A percentile compares a stretch with the other conserved stretches of the same genome.
These are phyloP conservation scores for Liodrosophila aerea DNA, from an alignment of 2,888 invertebrate species.

Conservation along the genomic window DNA sequence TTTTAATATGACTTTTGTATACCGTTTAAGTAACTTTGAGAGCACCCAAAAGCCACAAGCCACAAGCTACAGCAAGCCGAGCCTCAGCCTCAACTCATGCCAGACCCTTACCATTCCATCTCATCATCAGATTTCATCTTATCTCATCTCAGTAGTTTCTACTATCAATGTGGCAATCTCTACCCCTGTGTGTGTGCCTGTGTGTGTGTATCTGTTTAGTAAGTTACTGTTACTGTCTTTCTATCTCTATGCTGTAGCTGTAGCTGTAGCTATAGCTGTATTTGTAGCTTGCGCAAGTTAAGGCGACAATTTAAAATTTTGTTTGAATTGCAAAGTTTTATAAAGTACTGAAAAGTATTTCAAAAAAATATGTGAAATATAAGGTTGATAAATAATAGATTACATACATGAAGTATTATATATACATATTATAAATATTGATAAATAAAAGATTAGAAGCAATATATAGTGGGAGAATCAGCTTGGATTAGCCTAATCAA, in stretches of 20 bases:
- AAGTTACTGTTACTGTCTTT: slow-evolving; percentile 10
- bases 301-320: slow-evolving; percentile 25
- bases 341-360: no score
- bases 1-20: slow-evolving; percentile 74
- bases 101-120: slow-evolving; percentile 19
- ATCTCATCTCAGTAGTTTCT: slow-evolving; percentile 15
- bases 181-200: slow-evolving; percentile 5
- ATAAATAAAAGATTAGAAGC: no score
- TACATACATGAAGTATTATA: no score
- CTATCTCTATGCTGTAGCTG: slow-evolving; percentile 2
- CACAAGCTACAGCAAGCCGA: slow-evolving; percentile 4
- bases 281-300: slow-evolving; percentile 43
- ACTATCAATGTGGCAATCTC: slow-evolving; percentile 26
- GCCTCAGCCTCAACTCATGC: slow-evolving; percentile 18
- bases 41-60: slow-evolving; percentile 29
- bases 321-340: no score
- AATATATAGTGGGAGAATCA: no score
- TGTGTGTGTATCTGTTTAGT: slow-evolving; percentile 12
- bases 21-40: slow-evolving; percentile 64
- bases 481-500: no score
- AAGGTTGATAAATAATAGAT: no score
- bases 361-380: no score
- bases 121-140: slow-evolving; percentile 1
- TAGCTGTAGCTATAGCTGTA: slow-evolving; percentile 13
- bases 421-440: no score